Percentiles rank a stretch among this genome's conserved stretches.
These are phyloP conservation scores for Hirtodrosophila cameraria DNA, from an alignment of 2,888 invertebrate genomes.

Conservation along the genomic window DNA sequence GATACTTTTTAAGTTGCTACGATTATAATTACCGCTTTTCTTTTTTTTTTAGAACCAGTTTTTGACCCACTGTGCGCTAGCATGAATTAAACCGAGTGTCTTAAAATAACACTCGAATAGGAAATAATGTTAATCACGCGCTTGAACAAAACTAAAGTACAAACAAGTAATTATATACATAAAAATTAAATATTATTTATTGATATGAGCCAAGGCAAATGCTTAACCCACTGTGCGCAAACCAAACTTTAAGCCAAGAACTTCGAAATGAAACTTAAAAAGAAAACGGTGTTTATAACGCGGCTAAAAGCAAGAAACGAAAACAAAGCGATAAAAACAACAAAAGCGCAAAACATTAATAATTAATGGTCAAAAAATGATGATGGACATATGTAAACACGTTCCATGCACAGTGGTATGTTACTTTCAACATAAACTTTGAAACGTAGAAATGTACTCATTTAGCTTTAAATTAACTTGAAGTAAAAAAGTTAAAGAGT, in stretches of 20 bases:
- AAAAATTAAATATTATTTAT: no score
- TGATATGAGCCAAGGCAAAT: no score
- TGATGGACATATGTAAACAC: slow-evolving; percentile 13
- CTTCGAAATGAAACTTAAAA: background rate
- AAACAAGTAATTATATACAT: no score
- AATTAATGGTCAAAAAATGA: slow-evolving; percentile 15
- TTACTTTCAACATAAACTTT: no score
- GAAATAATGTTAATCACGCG: slow-evolving; percentile 13
- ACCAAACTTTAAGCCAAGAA: background rate
- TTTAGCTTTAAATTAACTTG: no score
- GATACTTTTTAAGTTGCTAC: no score
- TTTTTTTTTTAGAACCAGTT: no score
- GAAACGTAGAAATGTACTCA: no score
- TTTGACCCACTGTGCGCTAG: slow-evolving; percentile 19
- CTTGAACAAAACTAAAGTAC: no score
- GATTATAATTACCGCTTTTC: no score
- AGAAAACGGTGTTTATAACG: slow-evolving; percentile 11
- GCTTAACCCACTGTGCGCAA: slow-evolving; percentile 18
- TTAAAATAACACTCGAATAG: background rate
- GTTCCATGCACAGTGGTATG: slow-evolving; percentile 35
- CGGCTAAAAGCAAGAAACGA: background rate
- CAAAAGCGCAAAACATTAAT: slow-evolving; percentile 11
- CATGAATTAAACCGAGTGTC: no score
- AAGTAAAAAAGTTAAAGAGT: background rate
- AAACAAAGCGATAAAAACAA: background rate